Evolutionary conservation across 2,113 vertebrate genomes (phyloP).

Genomic region (Zootoca vivipara): DNA sequence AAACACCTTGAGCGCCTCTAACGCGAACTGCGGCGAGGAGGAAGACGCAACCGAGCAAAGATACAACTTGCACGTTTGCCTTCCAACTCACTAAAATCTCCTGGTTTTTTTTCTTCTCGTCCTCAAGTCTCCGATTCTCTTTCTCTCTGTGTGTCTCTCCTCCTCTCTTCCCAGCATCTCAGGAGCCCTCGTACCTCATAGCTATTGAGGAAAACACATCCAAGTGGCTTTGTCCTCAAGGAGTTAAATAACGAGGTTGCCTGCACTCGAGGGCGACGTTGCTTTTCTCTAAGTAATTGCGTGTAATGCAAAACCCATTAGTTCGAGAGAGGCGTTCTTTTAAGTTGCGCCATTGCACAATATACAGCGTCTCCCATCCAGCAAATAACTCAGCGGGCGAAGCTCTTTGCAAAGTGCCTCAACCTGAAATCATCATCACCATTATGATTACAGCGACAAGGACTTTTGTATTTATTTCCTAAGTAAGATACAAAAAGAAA

Average conservation of each 20-base stretch:
- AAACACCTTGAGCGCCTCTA: constrained; percentile 89
- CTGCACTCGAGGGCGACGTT: constrained; percentile 3
- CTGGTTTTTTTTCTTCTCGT: neutral
- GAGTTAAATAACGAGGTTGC: constrained; percentile 37
- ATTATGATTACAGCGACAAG: neutral
- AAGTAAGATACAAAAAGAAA: constrained; percentile 22
- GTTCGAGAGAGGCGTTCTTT: constrained; percentile 27
- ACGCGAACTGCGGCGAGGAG: constrained; percentile 68
- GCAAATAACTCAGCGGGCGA: neutral
- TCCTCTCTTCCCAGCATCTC: neutral
- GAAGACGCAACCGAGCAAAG: constrained; percentile 5
- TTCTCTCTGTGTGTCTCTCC: neutral
- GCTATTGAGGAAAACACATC: neutral
- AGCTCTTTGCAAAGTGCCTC: constrained; percentile 16
- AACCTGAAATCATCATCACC: neutral
- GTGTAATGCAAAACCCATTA: neutral
- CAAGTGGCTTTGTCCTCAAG: neutral
- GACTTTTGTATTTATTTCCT: constrained; percentile 26
- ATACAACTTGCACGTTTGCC: neutral
- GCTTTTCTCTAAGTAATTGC: constrained; percentile 28
- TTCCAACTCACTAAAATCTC: constrained; percentile 55
- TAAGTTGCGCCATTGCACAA: constrained; percentile 14
- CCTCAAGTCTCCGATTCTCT: neutral
- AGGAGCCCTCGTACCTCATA: neutral
- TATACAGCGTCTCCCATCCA: neutral